Evolutionary conservation across 2,888 invertebrate species (phyloP).

Genomic region (Drosophila mimetica): DNA sequence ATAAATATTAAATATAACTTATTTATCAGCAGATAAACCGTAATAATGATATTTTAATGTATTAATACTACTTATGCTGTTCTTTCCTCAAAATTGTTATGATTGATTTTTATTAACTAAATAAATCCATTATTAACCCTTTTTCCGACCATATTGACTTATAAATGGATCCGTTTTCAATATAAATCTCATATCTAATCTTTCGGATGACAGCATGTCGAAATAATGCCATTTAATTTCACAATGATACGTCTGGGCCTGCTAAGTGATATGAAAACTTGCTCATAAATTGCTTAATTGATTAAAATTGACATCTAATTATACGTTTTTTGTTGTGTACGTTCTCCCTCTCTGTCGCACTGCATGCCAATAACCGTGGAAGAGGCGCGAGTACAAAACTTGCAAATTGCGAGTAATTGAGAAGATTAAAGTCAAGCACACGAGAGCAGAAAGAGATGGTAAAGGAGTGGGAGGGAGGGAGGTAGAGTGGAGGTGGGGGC

Average conservation of each 20-base stretch:
- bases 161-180: background rate
- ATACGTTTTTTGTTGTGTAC: conserved; percentile 31
- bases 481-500: background rate
- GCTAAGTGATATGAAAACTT: conserved; percentile 16
- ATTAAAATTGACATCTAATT: conserved; percentile 38
- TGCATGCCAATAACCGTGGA: conserved; percentile 35
- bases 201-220: conserved; percentile 1
- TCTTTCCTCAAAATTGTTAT: too few relatives aligned
- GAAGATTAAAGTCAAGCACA: conserved; percentile 79
- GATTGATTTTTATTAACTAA: background rate
- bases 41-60: too few relatives aligned
- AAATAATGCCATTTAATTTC: conserved; percentile 15
- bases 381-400: conserved; percentile 58
- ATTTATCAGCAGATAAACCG: too few relatives aligned
- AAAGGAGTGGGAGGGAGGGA: background rate
- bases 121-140: background rate
- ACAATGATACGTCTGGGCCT: conserved; percentile 25
- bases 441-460: conserved; percentile 37
- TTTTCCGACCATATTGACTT: background rate
- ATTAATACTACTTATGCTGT: too few relatives aligned
- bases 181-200: conserved; percentile 1
- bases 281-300: conserved; percentile 31
- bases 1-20: too few relatives aligned
- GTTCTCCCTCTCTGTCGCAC: conserved; percentile 14
- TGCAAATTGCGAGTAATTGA: conserved; percentile 82